Base-by-base conservation (phyloP, 2,113 vertebrate genomes). In the Burhinus oedicnemus region DNA sequence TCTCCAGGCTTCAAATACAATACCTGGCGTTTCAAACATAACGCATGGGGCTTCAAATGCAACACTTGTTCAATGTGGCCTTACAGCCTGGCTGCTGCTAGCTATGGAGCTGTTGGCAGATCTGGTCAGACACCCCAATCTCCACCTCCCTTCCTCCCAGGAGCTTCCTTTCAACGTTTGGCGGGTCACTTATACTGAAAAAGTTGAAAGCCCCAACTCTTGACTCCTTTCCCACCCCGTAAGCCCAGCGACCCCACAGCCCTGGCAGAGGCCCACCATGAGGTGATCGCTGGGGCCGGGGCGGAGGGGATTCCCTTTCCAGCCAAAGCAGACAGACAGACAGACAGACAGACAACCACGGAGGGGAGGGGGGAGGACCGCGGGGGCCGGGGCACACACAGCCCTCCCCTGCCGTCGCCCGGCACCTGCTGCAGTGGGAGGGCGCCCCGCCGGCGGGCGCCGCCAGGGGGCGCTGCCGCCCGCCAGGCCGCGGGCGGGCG, bases 401-500 rank as follows among this genome's bases (percentile, higher is more conserved):
- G 34, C 66, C 0, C 10, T 1, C 25, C 34, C 6, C n/a, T 0
- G 52, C 32, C 18, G 11, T 38, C 51, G 29, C 38, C 26, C 62
- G 4, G 40, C 87, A 51, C 80, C 84, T 52, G 80, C 65, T 9
- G 70, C 9, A 8, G 20, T 3, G 5, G 15, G 4, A n/a, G 26
- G 12, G 21, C 16, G 42, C 55, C 18, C 11, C 42, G 10, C 42
- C 42, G 11, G 8, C 11, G 7, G 51, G 9, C 6, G n/a, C 64
- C 90, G 19, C 36, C 23, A 90, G 94, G 54, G 22, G 87, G 71
- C 65, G 87, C 90, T 82, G 93, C 90, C 32, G 80, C 49, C 78
- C 89, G 72, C 47, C n/a, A n/a, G n/a, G n/a, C 14, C 11, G 29
- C 57, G 19, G 65, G 75, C 27, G 66, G 81, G 45, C 54, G 11